These are phyloP conservation scores for Hucho hucho DNA, from an alignment of 2,113 vertebrate genomes.

Conservation along the genomic window DNA sequence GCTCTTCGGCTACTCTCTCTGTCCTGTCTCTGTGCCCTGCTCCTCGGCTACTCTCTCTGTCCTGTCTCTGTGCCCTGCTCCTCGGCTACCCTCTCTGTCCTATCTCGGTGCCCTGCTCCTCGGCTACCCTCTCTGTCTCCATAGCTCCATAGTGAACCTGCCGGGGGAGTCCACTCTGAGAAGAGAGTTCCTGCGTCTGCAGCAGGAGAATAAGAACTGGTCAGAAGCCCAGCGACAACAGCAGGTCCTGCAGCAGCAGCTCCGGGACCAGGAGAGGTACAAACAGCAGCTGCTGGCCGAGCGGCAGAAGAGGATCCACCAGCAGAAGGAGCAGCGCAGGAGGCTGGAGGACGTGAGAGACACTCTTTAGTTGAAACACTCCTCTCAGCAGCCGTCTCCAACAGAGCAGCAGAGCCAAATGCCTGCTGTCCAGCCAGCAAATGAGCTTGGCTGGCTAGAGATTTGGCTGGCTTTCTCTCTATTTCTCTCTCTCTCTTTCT, in stretches of 20 bases:
- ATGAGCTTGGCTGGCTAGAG: not conserved
- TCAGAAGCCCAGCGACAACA: conserved; percentile 64
- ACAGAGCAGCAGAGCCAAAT: not conserved
- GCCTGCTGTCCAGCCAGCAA: not conserved
- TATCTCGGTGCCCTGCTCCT: too few relatives aligned
- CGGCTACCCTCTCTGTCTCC: not conserved
- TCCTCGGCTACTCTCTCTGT: too few relatives aligned
- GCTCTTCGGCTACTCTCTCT: too few relatives aligned
- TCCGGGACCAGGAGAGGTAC: conserved; percentile 84
- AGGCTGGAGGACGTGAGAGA: conserved; percentile 81
- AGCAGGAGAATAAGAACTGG: conserved; percentile 81
- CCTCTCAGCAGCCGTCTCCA: not conserved
- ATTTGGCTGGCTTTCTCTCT: too few relatives aligned
- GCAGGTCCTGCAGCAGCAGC: conserved; percentile 76
- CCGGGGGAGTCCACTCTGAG: conserved; percentile 84
- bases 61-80: too few relatives aligned
- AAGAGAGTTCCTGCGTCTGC: conserved; percentile 87
- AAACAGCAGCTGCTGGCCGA: conserved; percentile 85
- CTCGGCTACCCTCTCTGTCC: too few relatives aligned
- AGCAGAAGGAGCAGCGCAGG: conserved; percentile 84
- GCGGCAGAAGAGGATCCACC: conserved; percentile 83
- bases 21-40: too few relatives aligned
- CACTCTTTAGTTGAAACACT: not conserved
- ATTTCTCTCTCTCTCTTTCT: not conserved
- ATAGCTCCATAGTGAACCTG: conserved; percentile 87